These are phyloP conservation scores for Lophius piscatorius DNA, from an alignment of 2,113 vertebrate genomes.

Conservation along the genomic window DNA sequence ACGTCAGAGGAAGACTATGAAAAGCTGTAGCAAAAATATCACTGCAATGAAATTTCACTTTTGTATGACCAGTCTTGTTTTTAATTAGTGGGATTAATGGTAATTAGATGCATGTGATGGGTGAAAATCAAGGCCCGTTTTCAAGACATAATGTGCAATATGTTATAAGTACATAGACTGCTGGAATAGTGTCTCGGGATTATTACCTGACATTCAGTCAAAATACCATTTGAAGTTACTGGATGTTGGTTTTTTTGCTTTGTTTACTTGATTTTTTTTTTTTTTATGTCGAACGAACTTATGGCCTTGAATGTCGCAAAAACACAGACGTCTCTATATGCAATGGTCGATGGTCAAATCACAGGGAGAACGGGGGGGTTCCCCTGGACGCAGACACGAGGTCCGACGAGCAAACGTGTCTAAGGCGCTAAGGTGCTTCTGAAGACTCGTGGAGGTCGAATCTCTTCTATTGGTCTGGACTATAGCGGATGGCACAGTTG, in stretches of 20 bases:
- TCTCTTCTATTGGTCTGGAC: constrained; percentile 23
- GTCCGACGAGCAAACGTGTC: neutral
- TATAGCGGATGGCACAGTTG: too few relatives aligned
- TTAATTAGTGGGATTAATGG: constrained; percentile 17
- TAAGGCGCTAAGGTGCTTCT: constrained; percentile 1
- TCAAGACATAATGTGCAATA: constrained; percentile 55
- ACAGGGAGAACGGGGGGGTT: neutral
- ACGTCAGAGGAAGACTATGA: constrained; percentile 15
- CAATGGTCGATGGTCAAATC: constrained; percentile 20
- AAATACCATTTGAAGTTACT: constrained; percentile 15
- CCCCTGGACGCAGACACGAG: neutral
- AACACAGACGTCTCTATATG: constrained; percentile 35
- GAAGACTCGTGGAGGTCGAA: constrained; percentile 7
- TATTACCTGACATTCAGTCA: constrained; percentile 1
- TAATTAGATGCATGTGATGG: constrained; percentile 22
- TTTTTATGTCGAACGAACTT: too few relatives aligned
- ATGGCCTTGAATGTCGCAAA: constrained; percentile 22
- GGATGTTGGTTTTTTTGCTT: constrained; percentile 1
- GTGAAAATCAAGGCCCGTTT: constrained; percentile 23
- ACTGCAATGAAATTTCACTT: constrained; percentile 35
- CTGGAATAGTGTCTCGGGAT: constrained; percentile 8
- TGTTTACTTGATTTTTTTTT: too few relatives aligned
- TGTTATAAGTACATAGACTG: constrained; percentile 13
- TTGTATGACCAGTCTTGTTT: constrained; percentile 11
- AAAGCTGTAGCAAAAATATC: constrained; percentile 43